Conservation (phyloP, 2,888 invertebrate species). For the Capitulum mitella region DNA sequence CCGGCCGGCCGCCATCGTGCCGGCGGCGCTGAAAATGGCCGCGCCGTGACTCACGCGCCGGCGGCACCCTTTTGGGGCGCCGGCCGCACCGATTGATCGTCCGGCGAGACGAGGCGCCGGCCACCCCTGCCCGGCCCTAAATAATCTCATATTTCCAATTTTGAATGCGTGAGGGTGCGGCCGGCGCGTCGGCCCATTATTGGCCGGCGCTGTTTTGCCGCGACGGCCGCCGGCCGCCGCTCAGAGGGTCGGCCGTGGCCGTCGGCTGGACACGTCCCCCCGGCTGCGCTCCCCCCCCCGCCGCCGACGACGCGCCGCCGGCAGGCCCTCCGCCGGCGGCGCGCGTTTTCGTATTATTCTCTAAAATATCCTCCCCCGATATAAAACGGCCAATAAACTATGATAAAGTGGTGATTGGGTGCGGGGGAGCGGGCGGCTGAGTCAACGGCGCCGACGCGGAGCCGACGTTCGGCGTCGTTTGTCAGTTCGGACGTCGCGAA, state of each 20-base stretch:
- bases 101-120: neutral
- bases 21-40: neutral
- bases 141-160: conserved; percentile 25
- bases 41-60: conserved; percentile 4
- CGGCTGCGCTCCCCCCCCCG: neutral
- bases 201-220: conserved; percentile 7
- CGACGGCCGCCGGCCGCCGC: neutral
- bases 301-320: neutral
- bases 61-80: neutral
- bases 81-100: neutral
- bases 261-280: neutral
- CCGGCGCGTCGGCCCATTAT: neutral
- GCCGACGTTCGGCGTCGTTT: too few relatives aligned
- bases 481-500: too few relatives aligned
- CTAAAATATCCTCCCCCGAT: neutral
- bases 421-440: neutral
- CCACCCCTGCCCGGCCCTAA: neutral
- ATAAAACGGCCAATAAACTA: conserved; percentile 15
- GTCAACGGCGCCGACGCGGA: neutral
- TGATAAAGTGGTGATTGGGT: conserved; percentile 16
- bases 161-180: neutral
- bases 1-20: neutral
- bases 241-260: neutral
- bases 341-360: conserved; percentile 8
- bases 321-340: neutral